These are phyloP conservation scores for Haliaeetus leucogaster DNA, from an alignment of 2,113 vertebrate genomes.

Conservation along the genomic window DNA sequence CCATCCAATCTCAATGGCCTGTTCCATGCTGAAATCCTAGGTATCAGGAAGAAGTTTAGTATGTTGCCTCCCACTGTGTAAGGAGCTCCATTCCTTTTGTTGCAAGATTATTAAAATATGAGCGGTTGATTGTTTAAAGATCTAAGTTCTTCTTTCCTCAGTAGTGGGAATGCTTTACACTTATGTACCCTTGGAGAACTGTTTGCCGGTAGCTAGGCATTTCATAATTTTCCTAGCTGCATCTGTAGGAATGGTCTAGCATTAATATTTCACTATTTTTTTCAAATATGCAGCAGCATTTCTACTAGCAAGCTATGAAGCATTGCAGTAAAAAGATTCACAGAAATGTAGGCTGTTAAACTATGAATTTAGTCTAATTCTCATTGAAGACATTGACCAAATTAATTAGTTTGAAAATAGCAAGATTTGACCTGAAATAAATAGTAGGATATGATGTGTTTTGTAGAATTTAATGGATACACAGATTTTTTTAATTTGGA, in stretches of 20 bases:
- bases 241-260: not conserved
- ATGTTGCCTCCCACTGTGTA: not conserved
- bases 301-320: not conserved
- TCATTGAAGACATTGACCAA: not conserved
- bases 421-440: not conserved
- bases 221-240: not conserved
- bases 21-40: not conserved
- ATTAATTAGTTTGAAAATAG: not conserved
- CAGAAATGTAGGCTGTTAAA: not conserved
- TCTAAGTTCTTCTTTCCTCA: not conserved
- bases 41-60: not conserved
- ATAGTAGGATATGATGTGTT: not conserved
- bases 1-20: not conserved
- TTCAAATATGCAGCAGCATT: not conserved
- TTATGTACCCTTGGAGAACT: not conserved
- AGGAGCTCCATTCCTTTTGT: not conserved
- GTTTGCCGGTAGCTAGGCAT: not conserved
- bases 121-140: not conserved
- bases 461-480: not conserved
- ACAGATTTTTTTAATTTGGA: not conserved
- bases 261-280: not conserved
- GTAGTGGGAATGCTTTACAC: not conserved
- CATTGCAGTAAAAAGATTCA: not conserved
- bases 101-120: not conserved
- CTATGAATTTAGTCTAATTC: not conserved